These are phyloP conservation scores for Neotoma lepida DNA, from an alignment of 2,113 vertebrate species.

Conservation along the genomic window DNA sequence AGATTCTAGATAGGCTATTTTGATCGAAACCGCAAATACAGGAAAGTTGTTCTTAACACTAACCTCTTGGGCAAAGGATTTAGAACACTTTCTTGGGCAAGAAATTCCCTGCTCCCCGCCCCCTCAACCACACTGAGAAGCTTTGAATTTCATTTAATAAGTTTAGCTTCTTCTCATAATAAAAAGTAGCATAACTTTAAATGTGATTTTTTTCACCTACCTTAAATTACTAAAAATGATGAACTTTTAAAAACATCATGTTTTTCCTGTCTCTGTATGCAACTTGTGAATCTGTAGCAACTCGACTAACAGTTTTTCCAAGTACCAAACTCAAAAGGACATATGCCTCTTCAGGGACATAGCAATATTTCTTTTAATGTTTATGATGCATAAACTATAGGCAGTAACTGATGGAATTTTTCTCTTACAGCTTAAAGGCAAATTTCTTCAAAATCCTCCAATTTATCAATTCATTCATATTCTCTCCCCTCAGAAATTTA, in stretches of 20 bases:
- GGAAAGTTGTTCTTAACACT: neutral
- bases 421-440: neutral
- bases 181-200: slow-evolving; percentile 62
- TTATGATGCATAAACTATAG: slow-evolving; percentile 14
- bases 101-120: neutral
- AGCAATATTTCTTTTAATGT: neutral
- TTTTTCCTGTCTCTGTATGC: slow-evolving; percentile 37
- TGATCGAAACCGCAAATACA: slow-evolving; percentile 8
- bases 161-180: slow-evolving; percentile 54
- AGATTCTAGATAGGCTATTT: slow-evolving; percentile 12
- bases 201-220: slow-evolving; percentile 34
- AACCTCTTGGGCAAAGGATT: neutral
- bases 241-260: slow-evolving; percentile 53
- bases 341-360: slow-evolving; percentile 28
- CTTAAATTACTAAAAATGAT: slow-evolving; percentile 52
- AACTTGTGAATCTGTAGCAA: slow-evolving; percentile 50
- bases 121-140: neutral
- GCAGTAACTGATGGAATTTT: slow-evolving; percentile 18
- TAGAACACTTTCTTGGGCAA: neutral
- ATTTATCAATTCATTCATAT: neutral
- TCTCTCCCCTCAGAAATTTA: slow-evolving; percentile 40
- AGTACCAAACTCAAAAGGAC: slow-evolving; percentile 31
- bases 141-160: slow-evolving; percentile 49
- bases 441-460: slow-evolving; percentile 30
- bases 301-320: neutral